Conservation (phyloP, 2,797 vertebrate species). For the Limnodromus scolopaceus region DNA sequence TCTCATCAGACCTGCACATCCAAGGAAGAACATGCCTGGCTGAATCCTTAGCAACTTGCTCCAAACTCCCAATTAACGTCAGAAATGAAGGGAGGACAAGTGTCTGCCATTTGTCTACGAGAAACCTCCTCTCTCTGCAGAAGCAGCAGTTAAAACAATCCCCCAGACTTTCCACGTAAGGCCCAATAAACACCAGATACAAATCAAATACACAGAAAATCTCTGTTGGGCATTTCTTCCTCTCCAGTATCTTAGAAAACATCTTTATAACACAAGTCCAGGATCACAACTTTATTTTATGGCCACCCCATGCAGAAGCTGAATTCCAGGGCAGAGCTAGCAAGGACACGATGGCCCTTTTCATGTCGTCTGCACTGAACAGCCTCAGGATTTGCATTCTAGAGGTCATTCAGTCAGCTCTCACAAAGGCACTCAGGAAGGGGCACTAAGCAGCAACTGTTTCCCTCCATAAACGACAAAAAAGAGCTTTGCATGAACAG, state of each 20-base stretch:
- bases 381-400: neutral
- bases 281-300: neutral
- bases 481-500: neutral
- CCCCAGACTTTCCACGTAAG: neutral
- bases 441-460: neutral
- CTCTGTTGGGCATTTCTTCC: neutral
- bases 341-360: fast-evolving
- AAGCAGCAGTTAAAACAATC: neutral
- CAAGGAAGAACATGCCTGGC: neutral
- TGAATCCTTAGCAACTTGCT: neutral
- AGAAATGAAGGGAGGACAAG: neutral
- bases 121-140: neutral
- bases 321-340: neutral
- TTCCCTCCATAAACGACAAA: neutral
- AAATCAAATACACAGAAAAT: neutral
- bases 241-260: neutral
- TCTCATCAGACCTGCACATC: fast-evolving
- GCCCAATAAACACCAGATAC: neutral
- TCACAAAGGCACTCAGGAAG: neutral
- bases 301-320: neutral
- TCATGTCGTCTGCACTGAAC: neutral
- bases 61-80: neutral
- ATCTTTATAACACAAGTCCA: neutral
- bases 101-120: neutral
- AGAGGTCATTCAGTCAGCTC: neutral